phyloP scores from a whole-genome alignment of 2,113 vertebrate genomes.

The Pteruthius melanotis region DNA sequence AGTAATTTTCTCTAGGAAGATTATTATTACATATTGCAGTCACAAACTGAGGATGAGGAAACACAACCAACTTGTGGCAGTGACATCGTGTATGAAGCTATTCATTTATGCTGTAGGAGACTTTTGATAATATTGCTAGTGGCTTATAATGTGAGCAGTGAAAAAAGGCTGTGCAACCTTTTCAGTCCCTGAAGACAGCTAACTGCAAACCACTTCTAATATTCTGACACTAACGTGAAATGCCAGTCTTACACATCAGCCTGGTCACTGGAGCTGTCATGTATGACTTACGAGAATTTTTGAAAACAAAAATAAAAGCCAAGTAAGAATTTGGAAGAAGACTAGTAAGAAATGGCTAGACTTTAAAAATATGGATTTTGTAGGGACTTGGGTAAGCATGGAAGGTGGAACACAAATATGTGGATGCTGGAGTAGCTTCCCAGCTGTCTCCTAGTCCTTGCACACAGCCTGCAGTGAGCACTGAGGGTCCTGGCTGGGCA shows the following conservation, averaged over 20 bases:
- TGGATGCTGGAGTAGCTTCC: rapidly evolving
- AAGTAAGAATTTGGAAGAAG: background rate
- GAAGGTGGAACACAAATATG: rapidly evolving
- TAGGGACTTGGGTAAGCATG: background rate
- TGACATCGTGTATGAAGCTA: background rate
- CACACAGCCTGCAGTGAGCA: rapidly evolving
- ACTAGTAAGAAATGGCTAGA: background rate
- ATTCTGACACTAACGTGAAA: background rate
- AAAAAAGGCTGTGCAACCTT: background rate
- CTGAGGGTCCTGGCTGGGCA: background rate
- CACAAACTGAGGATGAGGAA: background rate
- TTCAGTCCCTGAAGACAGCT: background rate
- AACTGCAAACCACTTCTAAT: background rate
- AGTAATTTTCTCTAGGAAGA: background rate
- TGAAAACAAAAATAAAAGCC: background rate
- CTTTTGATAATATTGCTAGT: background rate
- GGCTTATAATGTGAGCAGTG: background rate
- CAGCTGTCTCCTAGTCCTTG: background rate
- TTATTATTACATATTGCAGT: background rate
- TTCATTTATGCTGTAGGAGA: background rate
- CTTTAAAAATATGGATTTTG: background rate
- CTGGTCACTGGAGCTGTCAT: background rate
- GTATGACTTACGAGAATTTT: background rate
- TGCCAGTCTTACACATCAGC: background rate
- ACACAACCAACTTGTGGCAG: background rate